phyloP scores from a whole-genome alignment of 2,113 vertebrate species.

The Orthonyx spaldingii region DNA sequence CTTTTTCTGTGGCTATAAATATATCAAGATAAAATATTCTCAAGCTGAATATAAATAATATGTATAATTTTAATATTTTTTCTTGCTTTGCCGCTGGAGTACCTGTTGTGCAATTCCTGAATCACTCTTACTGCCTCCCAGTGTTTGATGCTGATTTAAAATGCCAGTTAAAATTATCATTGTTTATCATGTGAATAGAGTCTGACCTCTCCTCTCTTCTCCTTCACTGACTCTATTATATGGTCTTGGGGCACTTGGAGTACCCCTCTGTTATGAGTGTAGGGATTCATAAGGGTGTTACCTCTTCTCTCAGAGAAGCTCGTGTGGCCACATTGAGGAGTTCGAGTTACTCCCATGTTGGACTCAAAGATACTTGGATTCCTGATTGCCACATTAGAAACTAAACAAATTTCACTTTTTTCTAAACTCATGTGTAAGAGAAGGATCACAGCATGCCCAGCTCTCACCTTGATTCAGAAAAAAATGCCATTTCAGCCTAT shows the following conservation, averaged over 20 bases:
- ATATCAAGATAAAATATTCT: background rate
- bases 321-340: background rate
- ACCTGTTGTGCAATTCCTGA: background rate
- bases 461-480: background rate
- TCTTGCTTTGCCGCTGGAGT: background rate
- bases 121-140: background rate
- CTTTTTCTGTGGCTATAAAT: background rate
- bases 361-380: background rate
- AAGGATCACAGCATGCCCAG: background rate
- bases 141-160: background rate
- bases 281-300: background rate
- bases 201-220: background rate
- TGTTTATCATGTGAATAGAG: background rate
- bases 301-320: background rate
- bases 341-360: accelerated
- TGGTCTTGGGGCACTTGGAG: background rate
- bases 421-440: background rate
- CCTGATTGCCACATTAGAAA: background rate
- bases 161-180: background rate
- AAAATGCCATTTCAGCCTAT: background rate
- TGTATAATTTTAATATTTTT: background rate
- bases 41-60: background rate
- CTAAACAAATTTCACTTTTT: background rate
- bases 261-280: background rate
- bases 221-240: background rate